Percentiles rank a stretch among this genome's conserved stretches.
These are phyloP conservation scores for Neomorphus geoffroyi DNA, from an alignment of 2,797 vertebrate genomes.

Conservation along the genomic window DNA sequence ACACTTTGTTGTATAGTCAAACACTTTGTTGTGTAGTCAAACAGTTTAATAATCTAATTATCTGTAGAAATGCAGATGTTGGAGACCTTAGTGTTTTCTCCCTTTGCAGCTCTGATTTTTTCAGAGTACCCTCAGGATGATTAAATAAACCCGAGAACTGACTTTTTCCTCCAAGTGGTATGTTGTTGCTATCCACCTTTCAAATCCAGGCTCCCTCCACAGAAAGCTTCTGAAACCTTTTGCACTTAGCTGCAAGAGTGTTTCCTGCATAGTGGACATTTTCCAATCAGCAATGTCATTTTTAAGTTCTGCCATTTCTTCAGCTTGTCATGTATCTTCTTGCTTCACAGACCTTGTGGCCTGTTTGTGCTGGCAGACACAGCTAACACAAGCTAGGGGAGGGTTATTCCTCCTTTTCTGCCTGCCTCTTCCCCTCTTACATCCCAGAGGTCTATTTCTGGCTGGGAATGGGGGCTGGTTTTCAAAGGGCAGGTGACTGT, in stretches of 20 bases:
- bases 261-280: background rate
- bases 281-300: constrained; percentile 47
- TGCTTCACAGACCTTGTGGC: constrained; percentile 21
- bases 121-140: background rate
- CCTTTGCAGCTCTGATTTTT: background rate
- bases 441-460: background rate
- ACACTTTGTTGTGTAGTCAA: background rate
- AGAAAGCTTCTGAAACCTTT: background rate
- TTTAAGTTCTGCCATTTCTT: constrained; percentile 45
- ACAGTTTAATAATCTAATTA: background rate
- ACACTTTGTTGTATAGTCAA: background rate
- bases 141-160: background rate
- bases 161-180: background rate
- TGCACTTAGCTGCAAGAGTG: background rate
- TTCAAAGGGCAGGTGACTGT: background rate
- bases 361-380: background rate
- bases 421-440: background rate
- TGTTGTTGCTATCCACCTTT: background rate
- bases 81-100: background rate
- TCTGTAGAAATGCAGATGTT: background rate
- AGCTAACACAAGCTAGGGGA: background rate
- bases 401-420: background rate
- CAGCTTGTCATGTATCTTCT: background rate
- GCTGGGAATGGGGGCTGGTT: background rate
- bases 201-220: background rate